Evolutionary conservation across 2,113 vertebrate species (phyloP).

Genomic region (Etheostoma spectabile): DNA sequence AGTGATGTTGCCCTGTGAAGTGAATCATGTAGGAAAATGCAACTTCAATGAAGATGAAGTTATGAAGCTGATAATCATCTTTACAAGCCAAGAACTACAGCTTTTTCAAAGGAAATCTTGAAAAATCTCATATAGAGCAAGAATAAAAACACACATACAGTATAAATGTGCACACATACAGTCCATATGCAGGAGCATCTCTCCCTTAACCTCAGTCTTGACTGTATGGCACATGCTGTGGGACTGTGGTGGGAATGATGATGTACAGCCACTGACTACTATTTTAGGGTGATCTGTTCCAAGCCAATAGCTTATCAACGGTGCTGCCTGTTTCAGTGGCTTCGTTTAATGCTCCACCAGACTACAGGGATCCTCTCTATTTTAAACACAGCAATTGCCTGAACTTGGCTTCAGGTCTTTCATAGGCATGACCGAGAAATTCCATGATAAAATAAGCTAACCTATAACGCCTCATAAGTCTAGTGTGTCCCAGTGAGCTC

Average conservation of each 20-base stretch:
- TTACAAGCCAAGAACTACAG: neutral
- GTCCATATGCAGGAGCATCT: neutral
- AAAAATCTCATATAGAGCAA: neutral
- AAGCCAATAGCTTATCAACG: neutral
- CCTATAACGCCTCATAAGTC: neutral
- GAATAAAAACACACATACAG: neutral
- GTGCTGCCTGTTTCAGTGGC: conserved; percentile 1
- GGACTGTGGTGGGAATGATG: conserved; percentile 13
- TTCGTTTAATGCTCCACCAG: conserved; percentile 5
- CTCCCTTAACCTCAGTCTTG: neutral
- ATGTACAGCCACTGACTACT: neutral
- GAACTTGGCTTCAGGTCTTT: neutral
- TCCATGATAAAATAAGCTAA: neutral
- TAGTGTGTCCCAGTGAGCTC: neutral
- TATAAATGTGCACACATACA: neutral
- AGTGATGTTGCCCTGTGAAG: conserved; percentile 4
- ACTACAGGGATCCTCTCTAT: conserved; percentile 8
- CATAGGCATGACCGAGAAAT: neutral
- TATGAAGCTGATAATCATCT: conserved; percentile 9
- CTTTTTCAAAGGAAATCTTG: neutral
- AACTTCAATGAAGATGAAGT: neutral
- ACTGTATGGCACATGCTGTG: conserved; percentile 8
- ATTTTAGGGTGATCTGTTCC: neutral
- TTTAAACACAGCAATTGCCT: conserved; percentile 5
- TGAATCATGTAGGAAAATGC: conserved; percentile 5